Evolutionary conservation across 2,797 vertebrate genomes (phyloP), one percentile per base, ranked within the genome.

Genomic region (Sebastolobus altivelis): DNA sequence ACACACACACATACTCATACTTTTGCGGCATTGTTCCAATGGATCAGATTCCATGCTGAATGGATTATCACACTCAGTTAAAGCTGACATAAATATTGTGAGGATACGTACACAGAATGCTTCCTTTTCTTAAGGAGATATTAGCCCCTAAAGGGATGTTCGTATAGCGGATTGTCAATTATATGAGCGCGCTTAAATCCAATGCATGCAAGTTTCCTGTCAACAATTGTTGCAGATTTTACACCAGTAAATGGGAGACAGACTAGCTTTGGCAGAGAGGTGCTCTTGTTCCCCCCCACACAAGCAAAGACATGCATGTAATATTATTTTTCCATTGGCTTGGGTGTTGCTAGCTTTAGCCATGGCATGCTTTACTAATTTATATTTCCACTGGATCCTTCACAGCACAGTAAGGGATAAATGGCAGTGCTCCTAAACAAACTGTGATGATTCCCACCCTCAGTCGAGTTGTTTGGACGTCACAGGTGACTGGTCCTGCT

Each of bases 51-150:
- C 60, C 55, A 8, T 27, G 61, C 70, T 79, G 66, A 87, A 84
- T 83, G 74, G 86, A 90, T 91, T 91, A 84, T 81, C 84, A 83
- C 87, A 81, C 72, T 81, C 76, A 0, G 62, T 87, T 77, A 87
- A 86, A 80, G 70, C 88, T 43, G 80, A 83, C 81, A 80, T 67
- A 74, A 76, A 86, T 54, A 83, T 82, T 60, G 56, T 54, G 58
- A 20, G 52, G 76, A 65, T 40, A 33, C 56, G 27, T 25, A 58
- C 22, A 63, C 65, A 75, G 71, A 73, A 58, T 8, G 27, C 56
- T 60, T 8, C 31, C 29, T 71, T 80, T 80, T 62, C 75, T 63
- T n/a, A 43, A 77, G 60, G 46, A 56, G 2, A 73, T 70, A 65
- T 77, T 59, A 31, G 38, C 56, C 16, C 25, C 65, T 55, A 11